These are phyloP conservation scores for Trichopria drosophilae DNA, from an alignment of 2,888 invertebrate species.

Conservation along the genomic window DNA sequence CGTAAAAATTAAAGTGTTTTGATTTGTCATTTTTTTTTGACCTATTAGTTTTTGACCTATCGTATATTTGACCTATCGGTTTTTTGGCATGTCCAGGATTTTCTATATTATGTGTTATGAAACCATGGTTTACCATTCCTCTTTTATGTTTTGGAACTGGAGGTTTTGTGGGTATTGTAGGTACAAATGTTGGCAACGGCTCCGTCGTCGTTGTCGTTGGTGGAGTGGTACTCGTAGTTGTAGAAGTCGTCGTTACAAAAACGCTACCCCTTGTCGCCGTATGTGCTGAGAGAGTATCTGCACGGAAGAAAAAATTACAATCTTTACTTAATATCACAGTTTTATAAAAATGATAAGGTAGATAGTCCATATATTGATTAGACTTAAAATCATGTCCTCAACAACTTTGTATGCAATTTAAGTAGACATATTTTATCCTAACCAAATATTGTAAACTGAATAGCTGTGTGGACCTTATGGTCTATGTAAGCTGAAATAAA, in stretches of 20 bases:
- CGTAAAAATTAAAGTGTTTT: no score
- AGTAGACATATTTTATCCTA: no score
- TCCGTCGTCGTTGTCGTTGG: slow-evolving; percentile 59
- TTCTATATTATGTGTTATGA: no score
- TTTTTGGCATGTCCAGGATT: no score
- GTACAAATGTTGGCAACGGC: slow-evolving; percentile 55
- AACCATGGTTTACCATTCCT: slow-evolving; percentile 63
- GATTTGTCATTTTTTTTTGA: no score
- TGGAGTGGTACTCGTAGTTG: slow-evolving; percentile 59
- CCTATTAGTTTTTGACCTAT: no score
- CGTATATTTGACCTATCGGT: no score
- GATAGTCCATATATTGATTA: neutral
- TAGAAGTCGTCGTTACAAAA: slow-evolving; percentile 53
- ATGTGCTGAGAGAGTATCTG: slow-evolving; percentile 64
- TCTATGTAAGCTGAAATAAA: no score
- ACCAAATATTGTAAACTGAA: no score
- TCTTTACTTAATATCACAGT: neutral
- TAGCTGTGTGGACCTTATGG: no score
- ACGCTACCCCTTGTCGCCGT: slow-evolving; percentile 54
- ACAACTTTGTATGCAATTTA: no score
- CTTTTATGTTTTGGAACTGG: slow-evolving; percentile 75
- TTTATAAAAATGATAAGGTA: neutral
- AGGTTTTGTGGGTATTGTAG: slow-evolving; percentile 61
- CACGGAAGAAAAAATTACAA: neutral
- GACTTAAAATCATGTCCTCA: no score